Conservation (phyloP, 1,140 invertebrate species). For the Drosophila malerkotliana region DNA sequence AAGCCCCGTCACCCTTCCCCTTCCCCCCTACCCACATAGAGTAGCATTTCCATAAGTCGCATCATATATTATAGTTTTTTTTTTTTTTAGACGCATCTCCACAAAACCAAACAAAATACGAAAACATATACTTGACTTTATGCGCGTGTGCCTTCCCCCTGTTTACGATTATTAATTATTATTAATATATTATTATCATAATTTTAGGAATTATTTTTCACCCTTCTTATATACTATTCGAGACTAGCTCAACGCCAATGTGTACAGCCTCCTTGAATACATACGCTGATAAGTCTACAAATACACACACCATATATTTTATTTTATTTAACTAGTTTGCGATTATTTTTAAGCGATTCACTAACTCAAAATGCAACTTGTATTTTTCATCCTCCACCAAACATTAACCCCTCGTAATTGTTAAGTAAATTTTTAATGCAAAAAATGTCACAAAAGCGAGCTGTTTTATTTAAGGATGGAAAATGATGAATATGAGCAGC, state of each 20-base stretch:
- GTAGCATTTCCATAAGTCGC: neutral
- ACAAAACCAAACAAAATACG: neutral
- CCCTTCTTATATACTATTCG: neutral
- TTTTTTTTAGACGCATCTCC: conserved; percentile 16
- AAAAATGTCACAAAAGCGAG: neutral
- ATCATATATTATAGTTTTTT: conserved; percentile 4
- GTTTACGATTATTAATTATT: conserved; percentile 27
- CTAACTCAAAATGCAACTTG: conserved; percentile 32
- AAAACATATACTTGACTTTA: conserved; percentile 32
- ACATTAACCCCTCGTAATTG: conserved; percentile 5
- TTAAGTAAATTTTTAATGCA: conserved; percentile 43
- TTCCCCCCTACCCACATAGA: neutral
- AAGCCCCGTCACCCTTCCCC: neutral
- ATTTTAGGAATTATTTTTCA: conserved; percentile 14
- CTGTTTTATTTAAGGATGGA: neutral
- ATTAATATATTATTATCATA: conserved; percentile 37
- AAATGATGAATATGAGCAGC: no score
- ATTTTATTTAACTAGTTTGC: conserved; percentile 39
- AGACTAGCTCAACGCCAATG: conserved; percentile 9
- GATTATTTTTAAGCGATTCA: conserved; percentile 24
- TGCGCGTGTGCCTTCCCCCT: conserved; percentile 51
- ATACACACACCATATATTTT: conserved; percentile 36
- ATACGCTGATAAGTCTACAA: conserved; percentile 22
- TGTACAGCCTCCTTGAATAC: conserved; percentile 26
- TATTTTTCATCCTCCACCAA: conserved; percentile 34